Evolutionary conservation across 2,797 vertebrate species (phyloP).

Genomic region (Cetoscarus ocellatus): DNA sequence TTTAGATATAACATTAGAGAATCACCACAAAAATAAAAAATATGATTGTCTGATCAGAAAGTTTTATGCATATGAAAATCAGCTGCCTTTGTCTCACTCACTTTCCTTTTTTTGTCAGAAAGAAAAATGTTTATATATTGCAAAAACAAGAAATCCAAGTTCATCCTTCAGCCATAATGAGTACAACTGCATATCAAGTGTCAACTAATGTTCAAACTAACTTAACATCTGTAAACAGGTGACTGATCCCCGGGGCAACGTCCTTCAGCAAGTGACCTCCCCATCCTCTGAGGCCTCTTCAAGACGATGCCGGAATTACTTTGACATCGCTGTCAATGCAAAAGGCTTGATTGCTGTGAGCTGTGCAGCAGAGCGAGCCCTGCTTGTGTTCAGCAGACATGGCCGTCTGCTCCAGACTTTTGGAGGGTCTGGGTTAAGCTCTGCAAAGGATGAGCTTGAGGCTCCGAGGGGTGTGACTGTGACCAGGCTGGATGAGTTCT

Average conservation of each 20-base stretch:
- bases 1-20: too few relatives aligned
- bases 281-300: constrained; percentile 61
- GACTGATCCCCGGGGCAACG: constrained; percentile 80
- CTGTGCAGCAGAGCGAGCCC: constrained; percentile 82
- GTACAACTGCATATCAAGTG: background rate
- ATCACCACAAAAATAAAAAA: too few relatives aligned
- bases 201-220: background rate
- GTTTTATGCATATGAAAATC: too few relatives aligned
- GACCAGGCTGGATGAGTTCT: constrained; percentile 82
- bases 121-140: too few relatives aligned
- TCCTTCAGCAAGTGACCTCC: constrained; percentile 85
- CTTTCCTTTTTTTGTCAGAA: too few relatives aligned
- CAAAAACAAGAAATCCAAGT: too few relatives aligned
- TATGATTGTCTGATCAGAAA: too few relatives aligned
- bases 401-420: constrained; percentile 86
- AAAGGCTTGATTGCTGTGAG: constrained; percentile 86
- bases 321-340: constrained; percentile 86
- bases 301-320: constrained; percentile 82
- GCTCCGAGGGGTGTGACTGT: constrained; percentile 86
- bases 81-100: too few relatives aligned
- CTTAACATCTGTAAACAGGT: constrained; percentile 67
- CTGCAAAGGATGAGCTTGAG: constrained; percentile 81
- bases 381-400: constrained; percentile 85
- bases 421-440: constrained; percentile 71
- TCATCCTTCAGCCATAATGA: background rate